Conservation (phyloP, 2,888 invertebrate genomes). For the Xestoiulus laeticollis region DNA sequence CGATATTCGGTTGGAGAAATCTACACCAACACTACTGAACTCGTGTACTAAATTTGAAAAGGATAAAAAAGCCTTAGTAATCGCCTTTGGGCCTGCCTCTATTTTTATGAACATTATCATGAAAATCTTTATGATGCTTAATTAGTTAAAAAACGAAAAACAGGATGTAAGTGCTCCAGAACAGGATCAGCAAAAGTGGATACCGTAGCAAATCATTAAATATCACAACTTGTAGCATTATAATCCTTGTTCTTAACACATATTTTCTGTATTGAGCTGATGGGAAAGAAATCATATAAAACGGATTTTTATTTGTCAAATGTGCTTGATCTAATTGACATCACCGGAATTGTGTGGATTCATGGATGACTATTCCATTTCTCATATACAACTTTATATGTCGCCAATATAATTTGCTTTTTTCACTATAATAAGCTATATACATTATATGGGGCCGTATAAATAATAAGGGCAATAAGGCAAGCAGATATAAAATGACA, state of each 20-base stretch:
- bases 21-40: background rate
- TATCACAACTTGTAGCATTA: background rate
- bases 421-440: too few species aligned
- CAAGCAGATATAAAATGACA: background rate
- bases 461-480: background rate
- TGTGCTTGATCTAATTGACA: too few species aligned
- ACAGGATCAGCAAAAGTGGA: background rate
- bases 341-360: too few species aligned
- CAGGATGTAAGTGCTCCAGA: background rate
- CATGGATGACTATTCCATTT: too few species aligned
- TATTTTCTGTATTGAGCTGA: too few species aligned
- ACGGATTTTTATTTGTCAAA: too few species aligned
- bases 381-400: too few species aligned
- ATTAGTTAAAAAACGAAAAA: background rate
- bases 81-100: background rate
- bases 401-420: too few species aligned
- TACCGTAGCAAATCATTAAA: background rate
- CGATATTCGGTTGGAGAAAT: background rate
- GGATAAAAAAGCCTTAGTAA: background rate
- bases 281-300: too few species aligned
- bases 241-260: background rate
- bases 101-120: background rate
- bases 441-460: background rate
- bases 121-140: background rate
- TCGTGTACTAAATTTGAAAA: background rate